Evolutionary conservation across 1,140 invertebrate species (phyloP).

Genomic region (Bombus turneri): DNA sequence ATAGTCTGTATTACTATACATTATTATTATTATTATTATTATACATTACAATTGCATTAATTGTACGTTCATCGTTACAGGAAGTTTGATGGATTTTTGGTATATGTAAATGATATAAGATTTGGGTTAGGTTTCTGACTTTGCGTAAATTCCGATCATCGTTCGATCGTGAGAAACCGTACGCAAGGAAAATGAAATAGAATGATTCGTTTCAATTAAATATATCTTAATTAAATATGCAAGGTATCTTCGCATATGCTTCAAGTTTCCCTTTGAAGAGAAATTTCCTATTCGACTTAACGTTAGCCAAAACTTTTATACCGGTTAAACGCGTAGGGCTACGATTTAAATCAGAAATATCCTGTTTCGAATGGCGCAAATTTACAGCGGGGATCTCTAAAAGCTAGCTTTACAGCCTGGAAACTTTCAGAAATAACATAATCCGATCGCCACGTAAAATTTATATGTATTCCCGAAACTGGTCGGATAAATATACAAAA

Average conservation of each 20-base stretch:
- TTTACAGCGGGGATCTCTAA: neutral
- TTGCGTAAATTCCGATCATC: no score
- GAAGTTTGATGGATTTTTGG: no score
- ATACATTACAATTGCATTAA: no score
- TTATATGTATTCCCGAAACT: neutral
- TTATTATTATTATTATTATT: no score
- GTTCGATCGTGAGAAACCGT: no score
- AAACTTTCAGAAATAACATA: neutral
- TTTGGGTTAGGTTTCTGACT: no score
- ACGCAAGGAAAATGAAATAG: no score
- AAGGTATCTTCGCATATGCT: neutral
- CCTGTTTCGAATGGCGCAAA: neutral
- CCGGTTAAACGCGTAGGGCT: neutral
- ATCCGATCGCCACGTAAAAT: neutral
- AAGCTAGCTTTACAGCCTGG: no score
- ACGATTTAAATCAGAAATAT: neutral
- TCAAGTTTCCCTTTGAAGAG: neutral
- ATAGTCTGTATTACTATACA: no score
- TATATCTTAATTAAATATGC: neutral
- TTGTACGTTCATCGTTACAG: no score
- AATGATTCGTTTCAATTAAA: no score
- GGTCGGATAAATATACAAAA: constrained; percentile 7
- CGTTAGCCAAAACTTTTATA: neutral
- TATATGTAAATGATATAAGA: no score
- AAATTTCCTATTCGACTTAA: neutral